These are phyloP conservation scores for honey bee (Apis mellifera) DNA, from an alignment of 1,140 invertebrate genomes.

Conservation along the genomic window Amel_HAv3.1 CM009931.2:17582501-17583000, in stretches of 20 bases:
- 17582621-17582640: slow-evolving; percentile 23
- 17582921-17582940: neutral
- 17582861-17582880: neutral
- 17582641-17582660: neutral
- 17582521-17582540: neutral
- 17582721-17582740: neutral
- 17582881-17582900: neutral
- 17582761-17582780: neutral
- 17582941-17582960: neutral
- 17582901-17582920: neutral
- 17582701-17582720: slow-evolving; percentile 30
- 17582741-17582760: neutral
- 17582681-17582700: neutral
- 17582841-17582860: neutral
- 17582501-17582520: neutral
- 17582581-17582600: too few relatives aligned
- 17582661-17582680: neutral
- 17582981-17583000: neutral
- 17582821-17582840: neutral
- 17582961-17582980: neutral
- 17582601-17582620: slow-evolving; percentile 1
- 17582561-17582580: neutral
- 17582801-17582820: neutral
- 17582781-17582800: neutral
- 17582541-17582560: neutral